Evolutionary conservation across 1,140 invertebrate species (phyloP).

Genomic region (Centruroides vittatus): DNA sequence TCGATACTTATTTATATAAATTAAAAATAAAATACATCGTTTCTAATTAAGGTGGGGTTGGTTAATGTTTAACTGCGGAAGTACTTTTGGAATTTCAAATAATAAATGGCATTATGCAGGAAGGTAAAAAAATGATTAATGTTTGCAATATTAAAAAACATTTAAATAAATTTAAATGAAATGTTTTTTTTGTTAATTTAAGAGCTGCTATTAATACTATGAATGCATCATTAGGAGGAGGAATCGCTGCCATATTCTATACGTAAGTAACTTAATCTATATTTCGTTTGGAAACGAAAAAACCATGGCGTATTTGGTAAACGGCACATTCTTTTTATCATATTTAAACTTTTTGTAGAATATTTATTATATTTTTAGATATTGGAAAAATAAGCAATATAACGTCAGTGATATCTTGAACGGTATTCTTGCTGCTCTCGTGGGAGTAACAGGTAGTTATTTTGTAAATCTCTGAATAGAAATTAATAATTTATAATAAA

Average conservation of each 20-base stretch:
- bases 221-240: constrained; percentile 74
- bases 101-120: constrained; percentile 77
- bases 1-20: neutral
- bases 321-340: neutral
- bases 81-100: constrained; percentile 43
- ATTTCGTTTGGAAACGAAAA: neutral
- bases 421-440: constrained; percentile 16
- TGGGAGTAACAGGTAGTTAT: constrained; percentile 14
- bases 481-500: neutral
- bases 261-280: constrained; percentile 22
- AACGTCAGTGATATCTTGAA: constrained; percentile 13
- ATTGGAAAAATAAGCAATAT: constrained; percentile 2
- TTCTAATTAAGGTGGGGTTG: constrained; percentile 51
- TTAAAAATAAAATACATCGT: neutral
- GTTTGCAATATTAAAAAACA: neutral
- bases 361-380: neutral
- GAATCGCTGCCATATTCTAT: constrained; percentile 53
- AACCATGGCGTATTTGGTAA: no score
- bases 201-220: constrained; percentile 72
- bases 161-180: neutral
- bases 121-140: constrained; percentile 16
- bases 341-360: neutral
- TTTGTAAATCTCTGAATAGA: neutral
- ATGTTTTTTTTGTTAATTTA: constrained; percentile 1
- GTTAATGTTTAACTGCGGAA: constrained; percentile 80